Evolutionary conservation across 2,113 vertebrate genomes (phyloP).

Genomic region (Marmota flaviventris): DNA sequence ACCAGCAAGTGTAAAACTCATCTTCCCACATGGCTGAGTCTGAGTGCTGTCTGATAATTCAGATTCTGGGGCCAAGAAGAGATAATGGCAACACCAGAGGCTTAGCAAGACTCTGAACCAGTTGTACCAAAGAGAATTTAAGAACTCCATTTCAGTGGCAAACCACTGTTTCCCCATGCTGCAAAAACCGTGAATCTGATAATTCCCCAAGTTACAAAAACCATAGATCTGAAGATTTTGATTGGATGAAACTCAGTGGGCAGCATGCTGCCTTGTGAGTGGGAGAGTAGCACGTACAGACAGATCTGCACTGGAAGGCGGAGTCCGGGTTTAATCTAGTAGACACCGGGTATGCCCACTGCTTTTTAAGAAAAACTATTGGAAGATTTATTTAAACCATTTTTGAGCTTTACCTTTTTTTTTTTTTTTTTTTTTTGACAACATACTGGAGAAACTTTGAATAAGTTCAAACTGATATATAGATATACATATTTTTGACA

Average conservation of each 20-base stretch:
- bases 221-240: neutral
- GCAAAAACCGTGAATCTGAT: neutral
- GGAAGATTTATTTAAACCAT: slow-evolving; percentile 24
- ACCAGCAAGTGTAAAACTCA: neutral
- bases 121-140: slow-evolving; percentile 32
- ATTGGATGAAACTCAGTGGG: neutral
- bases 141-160: neutral
- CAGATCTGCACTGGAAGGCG: neutral
- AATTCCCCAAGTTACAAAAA: neutral
- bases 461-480: slow-evolving; percentile 60
- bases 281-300: neutral
- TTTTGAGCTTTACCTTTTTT: slow-evolving; percentile 72
- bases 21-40: neutral
- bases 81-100: neutral
- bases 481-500: slow-evolving; percentile 66
- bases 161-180: neutral
- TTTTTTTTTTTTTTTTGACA: slow-evolving; percentile 60
- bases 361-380: neutral
- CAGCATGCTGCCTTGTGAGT: rapidly evolving
- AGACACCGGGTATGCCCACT: neutral
- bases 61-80: neutral
- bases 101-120: neutral
- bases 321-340: neutral
- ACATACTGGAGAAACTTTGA: slow-evolving; percentile 70
- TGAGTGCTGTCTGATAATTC: neutral